Conservation (phyloP, 2,888 invertebrate species). For the Geophilus truncorum region DNA sequence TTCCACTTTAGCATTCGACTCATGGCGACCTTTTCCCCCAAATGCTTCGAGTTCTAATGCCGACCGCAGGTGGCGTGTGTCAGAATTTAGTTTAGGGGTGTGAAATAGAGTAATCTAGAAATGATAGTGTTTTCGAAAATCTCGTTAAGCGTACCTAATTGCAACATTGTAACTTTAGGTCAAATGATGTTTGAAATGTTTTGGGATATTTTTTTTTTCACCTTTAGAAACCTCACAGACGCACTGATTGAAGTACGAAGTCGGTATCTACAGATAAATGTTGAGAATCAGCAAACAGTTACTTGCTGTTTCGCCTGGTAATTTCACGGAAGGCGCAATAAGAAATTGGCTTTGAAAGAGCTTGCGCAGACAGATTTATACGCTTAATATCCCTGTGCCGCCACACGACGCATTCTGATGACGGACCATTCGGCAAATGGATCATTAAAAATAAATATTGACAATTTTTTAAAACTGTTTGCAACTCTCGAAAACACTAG, state of each 20-base stretch:
- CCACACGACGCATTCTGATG: neutral
- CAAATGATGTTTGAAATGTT: no score
- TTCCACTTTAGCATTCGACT: neutral
- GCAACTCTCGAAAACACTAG: neutral
- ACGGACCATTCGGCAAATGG: neutral
- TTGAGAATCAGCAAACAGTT: neutral
- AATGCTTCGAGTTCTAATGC: neutral
- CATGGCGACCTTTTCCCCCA: neutral
- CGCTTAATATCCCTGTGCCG: neutral
- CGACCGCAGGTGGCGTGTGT: neutral
- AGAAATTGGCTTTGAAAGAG: neutral
- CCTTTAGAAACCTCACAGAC: no score
- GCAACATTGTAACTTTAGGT: no score
- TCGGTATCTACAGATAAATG: neutral
- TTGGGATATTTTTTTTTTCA: no score
- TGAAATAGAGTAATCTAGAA: neutral
- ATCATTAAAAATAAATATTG: neutral
- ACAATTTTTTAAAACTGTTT: neutral
- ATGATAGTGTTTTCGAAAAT: neutral
- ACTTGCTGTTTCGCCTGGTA: neutral
- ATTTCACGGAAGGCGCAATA: neutral
- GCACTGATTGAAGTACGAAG: neutral
- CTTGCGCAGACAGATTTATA: neutral
- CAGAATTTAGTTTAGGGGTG: neutral
- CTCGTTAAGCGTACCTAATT: no score